These are phyloP conservation scores for Chloropsis hardwickii DNA, from an alignment of 2,113 vertebrate genomes.

Conservation along the genomic window DNA sequence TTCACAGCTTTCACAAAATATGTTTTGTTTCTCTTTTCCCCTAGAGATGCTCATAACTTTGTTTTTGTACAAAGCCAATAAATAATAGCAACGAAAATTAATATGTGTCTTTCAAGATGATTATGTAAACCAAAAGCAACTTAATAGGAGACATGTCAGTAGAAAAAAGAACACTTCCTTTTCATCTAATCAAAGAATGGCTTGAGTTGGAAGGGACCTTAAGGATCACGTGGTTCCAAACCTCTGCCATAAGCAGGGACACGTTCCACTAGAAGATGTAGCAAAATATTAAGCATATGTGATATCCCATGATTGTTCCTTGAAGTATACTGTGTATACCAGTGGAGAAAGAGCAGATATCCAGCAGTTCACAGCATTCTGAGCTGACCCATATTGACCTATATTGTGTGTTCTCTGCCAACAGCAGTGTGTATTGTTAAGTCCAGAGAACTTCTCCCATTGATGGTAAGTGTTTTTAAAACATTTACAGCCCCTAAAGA, in stretches of 20 bases:
- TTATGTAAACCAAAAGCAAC: background rate
- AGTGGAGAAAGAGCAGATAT: background rate
- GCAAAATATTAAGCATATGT: background rate
- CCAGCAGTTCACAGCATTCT: background rate
- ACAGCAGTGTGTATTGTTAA: background rate
- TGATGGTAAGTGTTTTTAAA: background rate
- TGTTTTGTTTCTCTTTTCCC: background rate
- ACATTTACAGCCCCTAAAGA: background rate
- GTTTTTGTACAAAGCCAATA: background rate
- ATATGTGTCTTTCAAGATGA: accelerated
- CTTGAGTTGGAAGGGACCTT: background rate
- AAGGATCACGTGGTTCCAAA: background rate
- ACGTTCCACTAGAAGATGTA: background rate
- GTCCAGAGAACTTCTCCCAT: background rate
- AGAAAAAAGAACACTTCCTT: background rate
- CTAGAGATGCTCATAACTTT: background rate
- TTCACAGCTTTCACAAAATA: background rate
- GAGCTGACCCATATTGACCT: background rate
- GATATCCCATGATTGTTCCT: background rate
- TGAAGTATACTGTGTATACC: background rate
- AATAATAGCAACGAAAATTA: background rate
- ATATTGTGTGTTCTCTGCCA: background rate
- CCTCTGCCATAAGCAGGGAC: too few species aligned
- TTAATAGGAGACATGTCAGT: background rate
- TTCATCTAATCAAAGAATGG: background rate